A percentile compares a stretch with the other conserved stretches of the same genome.
Evolutionary conservation across 2,888 invertebrate species (phyloP).

Genomic region (Hipparchia semele): DNA sequence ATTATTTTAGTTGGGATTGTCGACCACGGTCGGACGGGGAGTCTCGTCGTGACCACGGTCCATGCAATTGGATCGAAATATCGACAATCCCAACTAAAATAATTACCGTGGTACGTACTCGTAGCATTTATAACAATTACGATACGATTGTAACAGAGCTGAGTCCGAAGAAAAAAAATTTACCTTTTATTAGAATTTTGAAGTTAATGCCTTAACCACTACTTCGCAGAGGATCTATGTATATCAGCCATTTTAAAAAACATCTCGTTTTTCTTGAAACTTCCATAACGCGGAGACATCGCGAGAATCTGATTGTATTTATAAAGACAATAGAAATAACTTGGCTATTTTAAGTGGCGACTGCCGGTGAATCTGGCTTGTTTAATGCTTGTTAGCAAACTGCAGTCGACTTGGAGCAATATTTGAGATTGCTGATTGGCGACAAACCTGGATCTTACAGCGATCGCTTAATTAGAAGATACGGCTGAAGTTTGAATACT

Average conservation of each 20-base stretch:
- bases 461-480: not conserved
- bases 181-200: no score
- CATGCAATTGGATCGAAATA: no score
- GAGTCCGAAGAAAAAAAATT: no score
- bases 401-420: constrained; percentile 8
- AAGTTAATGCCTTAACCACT: no score
- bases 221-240: not conserved
- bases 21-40: no score
- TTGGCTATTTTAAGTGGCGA: constrained; percentile 5
- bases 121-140: no score
- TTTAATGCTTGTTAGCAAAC: constrained; percentile 12
- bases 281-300: constrained; percentile 1
- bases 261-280: constrained; percentile 8
- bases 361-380: not conserved
- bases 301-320: constrained; percentile 11
- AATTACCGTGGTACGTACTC: no score
- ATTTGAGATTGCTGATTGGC: constrained; percentile 20
- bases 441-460: constrained; percentile 1
- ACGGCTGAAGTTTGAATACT: not conserved
- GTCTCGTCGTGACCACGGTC: no score
- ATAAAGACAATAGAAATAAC: constrained; percentile 19
- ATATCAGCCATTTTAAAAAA: not conserved
- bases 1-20: no score
- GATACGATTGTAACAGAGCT: no score
- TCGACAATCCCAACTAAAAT: no score